phyloP scores from a whole-genome alignment of 2,888 invertebrate species.

The Geophilus truncorum region DNA sequence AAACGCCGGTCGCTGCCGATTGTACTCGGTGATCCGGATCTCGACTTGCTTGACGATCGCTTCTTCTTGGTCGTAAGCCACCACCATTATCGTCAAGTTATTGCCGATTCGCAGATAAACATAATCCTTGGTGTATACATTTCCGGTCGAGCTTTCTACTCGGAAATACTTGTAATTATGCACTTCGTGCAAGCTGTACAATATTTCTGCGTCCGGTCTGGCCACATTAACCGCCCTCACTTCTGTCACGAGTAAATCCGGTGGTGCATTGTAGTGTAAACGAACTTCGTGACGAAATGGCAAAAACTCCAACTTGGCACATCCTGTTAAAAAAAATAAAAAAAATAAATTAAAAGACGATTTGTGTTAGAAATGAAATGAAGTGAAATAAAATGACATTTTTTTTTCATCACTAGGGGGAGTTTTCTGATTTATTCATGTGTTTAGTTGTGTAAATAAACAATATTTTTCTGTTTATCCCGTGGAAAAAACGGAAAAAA shows the following conservation, averaged over 20 bases:
- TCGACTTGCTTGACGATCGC: constrained; percentile 36
- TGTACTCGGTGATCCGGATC: constrained; percentile 38
- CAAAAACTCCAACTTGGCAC: neutral
- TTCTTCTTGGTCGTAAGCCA: constrained; percentile 34
- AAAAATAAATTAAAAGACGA: neutral
- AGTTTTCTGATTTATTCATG: neutral
- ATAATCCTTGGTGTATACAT: constrained; percentile 36
- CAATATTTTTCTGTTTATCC: neutral
- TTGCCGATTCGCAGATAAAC: constrained; percentile 36
- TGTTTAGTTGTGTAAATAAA: neutral
- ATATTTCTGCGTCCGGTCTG: constrained; percentile 36
- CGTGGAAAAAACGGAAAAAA: neutral
- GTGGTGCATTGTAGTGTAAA: constrained; percentile 30
- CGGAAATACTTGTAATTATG: constrained; percentile 37
- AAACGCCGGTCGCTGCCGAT: constrained; percentile 38
- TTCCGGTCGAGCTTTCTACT: constrained; percentile 37
- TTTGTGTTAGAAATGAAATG: too few species aligned
- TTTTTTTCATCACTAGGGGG: neutral
- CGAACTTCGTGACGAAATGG: constrained; percentile 25
- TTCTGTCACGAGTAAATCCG: constrained; percentile 34
- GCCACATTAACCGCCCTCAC: constrained; percentile 38
- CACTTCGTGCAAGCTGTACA: constrained; percentile 37
- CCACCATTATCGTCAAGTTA: constrained; percentile 37
- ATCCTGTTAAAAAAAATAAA: too few species aligned
- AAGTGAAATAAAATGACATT: too few species aligned